Evolutionary conservation across 2,797 vertebrate genomes (phyloP).

Genomic region (Aeoliscus strigatus): DNA sequence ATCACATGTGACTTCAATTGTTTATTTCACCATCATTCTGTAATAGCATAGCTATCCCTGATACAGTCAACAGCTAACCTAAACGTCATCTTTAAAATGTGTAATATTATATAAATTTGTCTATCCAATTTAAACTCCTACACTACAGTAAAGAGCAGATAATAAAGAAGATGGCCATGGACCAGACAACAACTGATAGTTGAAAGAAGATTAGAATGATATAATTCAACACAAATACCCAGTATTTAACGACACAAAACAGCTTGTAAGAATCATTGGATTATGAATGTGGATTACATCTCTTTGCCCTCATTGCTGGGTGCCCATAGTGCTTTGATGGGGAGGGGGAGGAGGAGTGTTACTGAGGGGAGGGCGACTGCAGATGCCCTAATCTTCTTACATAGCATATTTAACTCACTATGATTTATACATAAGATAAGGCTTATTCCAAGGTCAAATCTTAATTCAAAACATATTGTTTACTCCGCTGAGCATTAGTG

Average conservation of each 20-base stretch:
- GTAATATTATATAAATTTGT: too few species aligned
- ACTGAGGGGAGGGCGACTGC: constrained; percentile 35
- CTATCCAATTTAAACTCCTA: constrained; percentile 7
- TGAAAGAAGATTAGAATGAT: constrained; percentile 71
- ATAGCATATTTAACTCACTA: constrained; percentile 75
- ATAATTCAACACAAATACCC: constrained; percentile 76
- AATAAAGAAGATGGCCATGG: constrained; percentile 46
- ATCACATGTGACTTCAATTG: too few species aligned
- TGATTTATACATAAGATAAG: constrained; percentile 75
- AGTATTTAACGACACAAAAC: constrained; percentile 74
- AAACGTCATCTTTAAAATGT: too few species aligned
- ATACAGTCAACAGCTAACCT: too few species aligned
- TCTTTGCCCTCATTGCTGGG: constrained; percentile 34
- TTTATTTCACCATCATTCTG: too few species aligned
- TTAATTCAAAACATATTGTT: constrained; percentile 79
- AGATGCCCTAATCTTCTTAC: constrained; percentile 76
- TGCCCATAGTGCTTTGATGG: constrained; percentile 1
- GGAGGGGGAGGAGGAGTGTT: not conserved
- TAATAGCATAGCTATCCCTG: too few species aligned
- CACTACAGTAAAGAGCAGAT: constrained; percentile 29
- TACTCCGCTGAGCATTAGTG: constrained; percentile 56
- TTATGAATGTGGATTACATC: constrained; percentile 79
- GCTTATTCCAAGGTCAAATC: constrained; percentile 73
- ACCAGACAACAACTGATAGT: constrained; percentile 68
- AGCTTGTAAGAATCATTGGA: constrained; percentile 78